Base-by-base conservation (phyloP, 1,140 invertebrate genomes). In the Meloidogyne chitwoodi region DNA sequence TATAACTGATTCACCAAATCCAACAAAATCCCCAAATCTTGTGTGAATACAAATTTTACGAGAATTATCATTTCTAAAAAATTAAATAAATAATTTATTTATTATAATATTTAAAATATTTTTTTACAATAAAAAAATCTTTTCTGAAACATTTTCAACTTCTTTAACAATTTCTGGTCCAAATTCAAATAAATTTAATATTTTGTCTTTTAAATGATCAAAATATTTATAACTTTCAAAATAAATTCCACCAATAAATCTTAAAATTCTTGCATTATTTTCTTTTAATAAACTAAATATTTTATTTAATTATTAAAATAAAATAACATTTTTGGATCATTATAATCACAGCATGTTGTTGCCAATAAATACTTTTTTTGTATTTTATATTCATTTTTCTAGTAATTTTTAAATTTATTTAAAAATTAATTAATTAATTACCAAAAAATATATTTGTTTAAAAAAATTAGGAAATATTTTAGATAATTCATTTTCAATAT, bases 31-130 rank as follows among this genome's bases (percentile, higher is more conserved):
- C 5, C 77, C 77, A 34, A 79, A n/a, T 24, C 77, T 26, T 41
- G 77, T 78, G 24, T 78, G 77, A 26, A 78, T 78, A 48, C 77
- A 78, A n/a, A 78, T 11, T 72, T 79, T 78, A 19, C 69, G 77
- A 24, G 65, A 69, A 22, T 68, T 26, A 22, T 69, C 34, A 68
- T 76, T 38, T 38, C 74, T 75, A 6, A 12, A 16, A 11, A 19
- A 19, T 48, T 48, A 48, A 19, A 19, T 48, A 14, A 44, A 77
- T 22, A 22, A 79, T n/a, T n/a, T 72, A 68, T 77, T 44, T n/a
- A 31, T 74, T 75, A 26, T 27, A 77, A 8, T 34, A 66, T 10
- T n/a, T 63, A 19, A 61, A 34, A n/a, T 19, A 34, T 41, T 24
- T 16, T 11, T 29, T 26, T 16, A 75, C 68, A 22, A 29, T 44